A percentile compares a stretch with the other conserved stretches of the same genome.
These are phyloP conservation scores for Protobothrops flavoviridis DNA, from an alignment of 2,113 vertebrate genomes.

Conservation along the genomic window DNA sequence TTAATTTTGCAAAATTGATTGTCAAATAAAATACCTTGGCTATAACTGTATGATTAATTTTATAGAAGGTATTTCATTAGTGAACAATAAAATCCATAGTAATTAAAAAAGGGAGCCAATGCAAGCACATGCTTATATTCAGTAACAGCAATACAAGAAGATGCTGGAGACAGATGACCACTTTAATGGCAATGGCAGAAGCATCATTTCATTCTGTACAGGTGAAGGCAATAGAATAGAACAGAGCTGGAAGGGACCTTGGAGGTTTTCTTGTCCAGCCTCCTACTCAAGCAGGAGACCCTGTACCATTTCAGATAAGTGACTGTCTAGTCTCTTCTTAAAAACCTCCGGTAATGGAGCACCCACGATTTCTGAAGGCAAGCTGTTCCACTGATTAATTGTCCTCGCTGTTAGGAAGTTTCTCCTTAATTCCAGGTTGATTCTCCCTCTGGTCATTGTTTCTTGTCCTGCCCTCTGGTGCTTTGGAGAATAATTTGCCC, in stretches of 20 bases:
- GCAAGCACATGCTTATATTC: not conserved
- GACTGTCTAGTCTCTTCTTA: too few relatives aligned
- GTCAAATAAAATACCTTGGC: not conserved
- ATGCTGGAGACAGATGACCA: not conserved
- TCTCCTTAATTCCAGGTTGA: too few relatives aligned
- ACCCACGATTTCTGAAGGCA: too few relatives aligned
- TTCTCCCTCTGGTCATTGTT: too few relatives aligned
- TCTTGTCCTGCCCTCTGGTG: too few relatives aligned
- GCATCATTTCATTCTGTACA: not conserved
- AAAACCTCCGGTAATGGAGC: too few relatives aligned
- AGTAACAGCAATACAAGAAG: not conserved
- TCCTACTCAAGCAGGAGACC: not conserved
- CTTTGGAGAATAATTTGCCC: too few relatives aligned
- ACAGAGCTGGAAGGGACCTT: not conserved
- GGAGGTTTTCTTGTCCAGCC: not conserved
- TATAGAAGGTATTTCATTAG: not conserved
- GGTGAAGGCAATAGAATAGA: not conserved
- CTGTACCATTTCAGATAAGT: not conserved
- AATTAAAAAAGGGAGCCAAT: not conserved
- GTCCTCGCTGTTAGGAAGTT: too few relatives aligned
- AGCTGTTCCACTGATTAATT: too few relatives aligned
- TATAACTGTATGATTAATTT: not conserved
- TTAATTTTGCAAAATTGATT: not conserved
- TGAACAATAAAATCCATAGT: not conserved
- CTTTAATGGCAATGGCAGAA: not conserved